A percentile compares a stretch with the other conserved stretches of the same genome.
phyloP scores from a whole-genome alignment of 2,113 vertebrate genomes.

The Brachypteracias leptosomus region DNA sequence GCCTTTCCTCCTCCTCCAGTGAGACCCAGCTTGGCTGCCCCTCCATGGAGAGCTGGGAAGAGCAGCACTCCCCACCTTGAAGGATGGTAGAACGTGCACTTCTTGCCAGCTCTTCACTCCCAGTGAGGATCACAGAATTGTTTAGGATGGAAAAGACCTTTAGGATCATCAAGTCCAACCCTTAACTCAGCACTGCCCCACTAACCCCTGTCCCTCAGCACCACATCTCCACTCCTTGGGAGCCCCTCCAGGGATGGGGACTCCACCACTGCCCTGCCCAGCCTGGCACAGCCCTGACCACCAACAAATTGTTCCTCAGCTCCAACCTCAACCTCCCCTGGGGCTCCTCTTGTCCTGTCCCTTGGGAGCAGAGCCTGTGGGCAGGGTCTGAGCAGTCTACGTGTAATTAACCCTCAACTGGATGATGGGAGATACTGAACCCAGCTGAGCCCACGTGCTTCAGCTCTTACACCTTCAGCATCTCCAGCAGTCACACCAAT shows the following conservation, averaged over 20 bases:
- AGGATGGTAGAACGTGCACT: too few species aligned
- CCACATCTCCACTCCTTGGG: not conserved
- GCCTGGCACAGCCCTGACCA: not conserved
- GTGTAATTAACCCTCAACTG: not conserved
- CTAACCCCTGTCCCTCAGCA: not conserved
- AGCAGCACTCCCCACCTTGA: too few species aligned
- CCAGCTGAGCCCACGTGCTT: not conserved
- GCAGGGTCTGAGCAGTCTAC: not conserved
- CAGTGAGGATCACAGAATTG: not conserved
- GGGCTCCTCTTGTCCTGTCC: not conserved
- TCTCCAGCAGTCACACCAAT: not conserved
- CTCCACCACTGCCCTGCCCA: too few species aligned
- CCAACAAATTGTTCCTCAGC: not conserved
- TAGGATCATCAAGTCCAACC: not conserved
- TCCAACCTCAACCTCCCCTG: not conserved
- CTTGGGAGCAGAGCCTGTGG: not conserved
- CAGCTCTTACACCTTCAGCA: not conserved
- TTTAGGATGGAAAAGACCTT: not conserved
- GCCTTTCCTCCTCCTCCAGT: not conserved
- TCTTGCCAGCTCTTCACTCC: not conserved
- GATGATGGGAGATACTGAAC: not conserved
- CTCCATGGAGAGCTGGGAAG: accelerated
- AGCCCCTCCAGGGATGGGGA: not conserved
- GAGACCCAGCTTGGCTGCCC: accelerated
- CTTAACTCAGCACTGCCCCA: not conserved